phyloP scores from a whole-genome alignment of 2,797 vertebrate genomes.

The Alauda arvensis region DNA sequence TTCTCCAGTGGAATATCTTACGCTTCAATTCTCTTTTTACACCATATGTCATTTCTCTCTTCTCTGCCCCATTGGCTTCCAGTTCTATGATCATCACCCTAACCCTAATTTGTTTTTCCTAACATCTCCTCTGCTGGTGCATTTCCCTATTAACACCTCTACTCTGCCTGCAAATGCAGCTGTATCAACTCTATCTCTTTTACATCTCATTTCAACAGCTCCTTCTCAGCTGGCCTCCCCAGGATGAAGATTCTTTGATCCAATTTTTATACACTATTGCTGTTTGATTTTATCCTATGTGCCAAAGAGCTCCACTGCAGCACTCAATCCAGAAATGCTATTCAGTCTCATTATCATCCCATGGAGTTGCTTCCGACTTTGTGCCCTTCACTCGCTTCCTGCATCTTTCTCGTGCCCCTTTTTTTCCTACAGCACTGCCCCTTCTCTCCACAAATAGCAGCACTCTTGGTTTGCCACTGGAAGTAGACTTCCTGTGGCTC shows the following conservation, averaged over 20 bases:
- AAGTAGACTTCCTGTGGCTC: constrained; percentile 59
- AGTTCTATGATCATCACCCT: not conserved
- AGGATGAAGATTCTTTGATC: constrained; percentile 7
- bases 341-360: constrained; percentile 25
- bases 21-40: not conserved
- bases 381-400: constrained; percentile 45
- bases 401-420: constrained; percentile 37
- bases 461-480: constrained; percentile 60
- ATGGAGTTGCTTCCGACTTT: constrained; percentile 42
- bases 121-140: constrained; percentile 7
- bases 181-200: constrained; percentile 32
- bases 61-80: not conserved
- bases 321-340: not conserved
- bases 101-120: constrained; percentile 20
- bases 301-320: constrained; percentile 4
- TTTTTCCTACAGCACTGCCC: constrained; percentile 42
- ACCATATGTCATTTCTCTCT: not conserved
- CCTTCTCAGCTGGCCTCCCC: constrained; percentile 10
- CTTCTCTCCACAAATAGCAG: constrained; percentile 62
- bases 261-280: not conserved
- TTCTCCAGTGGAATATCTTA: not conserved
- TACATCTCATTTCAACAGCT: constrained; percentile 28
- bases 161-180: constrained; percentile 11
- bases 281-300: constrained; percentile 1
- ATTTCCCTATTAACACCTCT: constrained; percentile 35